A percentile compares a stretch with the other conserved stretches of the same genome.
phyloP scores from a whole-genome alignment of 2,113 vertebrate genomes.

The Scomber scombrus region DNA sequence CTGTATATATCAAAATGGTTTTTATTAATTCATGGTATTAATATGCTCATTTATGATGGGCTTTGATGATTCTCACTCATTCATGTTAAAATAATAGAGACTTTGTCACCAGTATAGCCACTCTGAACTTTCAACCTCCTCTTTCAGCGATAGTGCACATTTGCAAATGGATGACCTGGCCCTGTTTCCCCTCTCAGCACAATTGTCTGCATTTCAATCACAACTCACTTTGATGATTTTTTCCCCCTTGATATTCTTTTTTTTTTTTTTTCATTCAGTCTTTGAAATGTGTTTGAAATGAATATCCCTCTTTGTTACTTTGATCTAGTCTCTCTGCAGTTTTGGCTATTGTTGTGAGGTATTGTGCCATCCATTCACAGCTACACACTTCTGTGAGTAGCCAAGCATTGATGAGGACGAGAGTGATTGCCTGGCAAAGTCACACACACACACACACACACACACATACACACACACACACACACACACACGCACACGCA shows the following conservation, averaged over 20 bases:
- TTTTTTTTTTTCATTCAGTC: slow-evolving; percentile 28
- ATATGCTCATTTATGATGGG: not conserved
- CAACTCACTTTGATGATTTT: slow-evolving; percentile 36
- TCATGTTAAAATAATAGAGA: slow-evolving; percentile 4
- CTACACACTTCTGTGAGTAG: slow-evolving; percentile 19
- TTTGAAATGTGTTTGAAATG: slow-evolving; percentile 63
- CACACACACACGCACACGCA: slow-evolving; percentile 10
- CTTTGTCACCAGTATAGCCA: slow-evolving; percentile 23
- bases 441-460: not conserved
- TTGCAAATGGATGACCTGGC: slow-evolving; percentile 47
- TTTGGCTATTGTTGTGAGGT: slow-evolving; percentile 31
- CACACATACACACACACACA: slow-evolving; percentile 18
- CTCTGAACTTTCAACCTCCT: slow-evolving; percentile 33
- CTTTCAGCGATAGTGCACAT: slow-evolving; percentile 12
- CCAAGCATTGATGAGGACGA: slow-evolving; percentile 17
- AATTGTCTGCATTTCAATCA: slow-evolving; percentile 34
- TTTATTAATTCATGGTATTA: not conserved
- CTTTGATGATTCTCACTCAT: slow-evolving; percentile 1
- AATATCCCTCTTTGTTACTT: slow-evolving; percentile 46
- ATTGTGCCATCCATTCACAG: slow-evolving; percentile 28
- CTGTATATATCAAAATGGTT: not conserved
- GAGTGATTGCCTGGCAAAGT: not conserved
- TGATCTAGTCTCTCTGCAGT: slow-evolving; percentile 49
- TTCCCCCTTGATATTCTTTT: slow-evolving; percentile 1
- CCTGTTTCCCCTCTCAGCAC: not conserved